These are phyloP conservation scores for Monopterus albus DNA, from an alignment of 2,113 vertebrate genomes.

Conservation along the genomic window DNA sequence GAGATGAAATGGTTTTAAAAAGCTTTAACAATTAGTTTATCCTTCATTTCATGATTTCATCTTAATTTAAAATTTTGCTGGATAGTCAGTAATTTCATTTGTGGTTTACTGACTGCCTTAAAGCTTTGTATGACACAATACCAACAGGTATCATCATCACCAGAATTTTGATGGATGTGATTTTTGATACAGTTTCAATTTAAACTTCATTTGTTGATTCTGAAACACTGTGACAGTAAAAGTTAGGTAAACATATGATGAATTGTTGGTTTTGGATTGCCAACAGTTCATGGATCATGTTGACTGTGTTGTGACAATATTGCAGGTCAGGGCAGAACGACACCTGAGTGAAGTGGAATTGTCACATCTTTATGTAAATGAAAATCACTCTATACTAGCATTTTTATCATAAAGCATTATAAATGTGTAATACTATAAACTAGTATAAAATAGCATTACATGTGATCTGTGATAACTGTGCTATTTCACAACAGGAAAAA, in stretches of 20 bases:
- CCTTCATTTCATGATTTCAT: too few relatives aligned
- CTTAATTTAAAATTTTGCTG: too few relatives aligned
- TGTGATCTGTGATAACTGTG: not conserved
- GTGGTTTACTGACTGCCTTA: too few relatives aligned
- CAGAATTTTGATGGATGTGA: not conserved
- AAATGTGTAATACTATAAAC: not conserved
- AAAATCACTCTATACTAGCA: not conserved
- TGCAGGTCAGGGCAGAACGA: conserved; percentile 23
- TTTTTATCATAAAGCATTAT: not conserved
- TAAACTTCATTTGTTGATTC: not conserved
- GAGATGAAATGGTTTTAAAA: not conserved
- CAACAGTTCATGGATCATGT: not conserved
- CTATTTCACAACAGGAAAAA: not conserved
- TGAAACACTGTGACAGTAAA: not conserved
- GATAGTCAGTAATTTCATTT: too few relatives aligned
- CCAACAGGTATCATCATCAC: not conserved
- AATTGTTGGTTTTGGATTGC: conserved; percentile 11
- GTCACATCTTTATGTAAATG: not conserved
- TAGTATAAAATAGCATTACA: not conserved
- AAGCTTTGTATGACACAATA: too few relatives aligned
- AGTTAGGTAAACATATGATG: conserved; percentile 3
- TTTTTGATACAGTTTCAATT: not conserved
- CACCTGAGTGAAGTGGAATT: conserved; percentile 12
- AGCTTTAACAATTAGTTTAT: not conserved
- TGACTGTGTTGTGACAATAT: conserved; percentile 15